Evolutionary conservation across 2,113 vertebrate species (phyloP).

Genomic region (Apeltes quadracus): DNA sequence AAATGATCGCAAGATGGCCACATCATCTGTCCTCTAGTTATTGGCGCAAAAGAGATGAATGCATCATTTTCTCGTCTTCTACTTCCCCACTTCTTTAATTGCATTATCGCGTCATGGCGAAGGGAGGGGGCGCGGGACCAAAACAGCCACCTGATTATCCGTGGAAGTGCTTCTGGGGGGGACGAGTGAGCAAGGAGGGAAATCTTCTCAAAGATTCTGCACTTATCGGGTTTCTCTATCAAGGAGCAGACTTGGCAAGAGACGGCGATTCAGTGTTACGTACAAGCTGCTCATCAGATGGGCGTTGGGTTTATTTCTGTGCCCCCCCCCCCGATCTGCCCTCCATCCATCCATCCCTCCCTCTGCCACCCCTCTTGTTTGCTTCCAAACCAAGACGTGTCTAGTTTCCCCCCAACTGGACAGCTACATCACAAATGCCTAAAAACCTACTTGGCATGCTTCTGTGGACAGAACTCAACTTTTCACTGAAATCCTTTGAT

Average conservation of each 20-base stretch:
- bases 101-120: constrained; percentile 41
- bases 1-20: constrained; percentile 84
- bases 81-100: constrained; percentile 47
- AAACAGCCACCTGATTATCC: constrained; percentile 68
- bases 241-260: constrained; percentile 77
- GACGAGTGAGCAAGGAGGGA: constrained; percentile 43
- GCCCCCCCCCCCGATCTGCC: constrained; percentile 32
- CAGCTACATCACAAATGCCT: constrained; percentile 63
- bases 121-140: constrained; percentile 15
- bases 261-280: constrained; percentile 74
- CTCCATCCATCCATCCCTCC: constrained; percentile 50
- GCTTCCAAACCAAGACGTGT: constrained; percentile 75
- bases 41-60: constrained; percentile 70
- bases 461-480: constrained; percentile 67
- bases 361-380: constrained; percentile 58
- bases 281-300: constrained; percentile 87
- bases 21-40: constrained; percentile 82
- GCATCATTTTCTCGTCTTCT: constrained; percentile 43
- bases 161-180: constrained; percentile 39
- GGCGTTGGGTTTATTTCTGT: constrained; percentile 81
- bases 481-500: constrained; percentile 73
- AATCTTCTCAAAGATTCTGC: constrained; percentile 72
- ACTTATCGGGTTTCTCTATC: constrained; percentile 78
- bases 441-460: constrained; percentile 69
- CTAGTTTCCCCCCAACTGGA: constrained; percentile 70